phyloP scores from a whole-genome alignment of 1,140 invertebrate genomes.

The Brachystomella parvula region DNA sequence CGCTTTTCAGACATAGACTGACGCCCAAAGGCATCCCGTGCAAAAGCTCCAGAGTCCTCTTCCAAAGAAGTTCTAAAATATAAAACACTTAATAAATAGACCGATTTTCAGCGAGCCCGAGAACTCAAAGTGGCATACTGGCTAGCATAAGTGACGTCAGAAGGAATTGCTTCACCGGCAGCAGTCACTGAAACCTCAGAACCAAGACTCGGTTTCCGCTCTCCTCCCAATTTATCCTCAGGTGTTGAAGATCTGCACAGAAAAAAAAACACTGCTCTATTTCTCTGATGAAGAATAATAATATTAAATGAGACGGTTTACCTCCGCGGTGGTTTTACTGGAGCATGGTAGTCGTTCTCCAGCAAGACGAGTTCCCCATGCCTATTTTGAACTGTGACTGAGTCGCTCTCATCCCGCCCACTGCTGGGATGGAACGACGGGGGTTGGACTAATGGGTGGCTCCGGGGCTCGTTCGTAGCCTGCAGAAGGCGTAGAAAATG shows the following conservation, averaged over 20 bases:
- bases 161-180: conserved; percentile 23
- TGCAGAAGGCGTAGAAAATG: conserved; percentile 34
- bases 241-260: conserved; percentile 32
- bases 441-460: conserved; percentile 43
- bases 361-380: conserved; percentile 56
- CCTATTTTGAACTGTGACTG: conserved; percentile 47
- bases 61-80: conserved; percentile 58
- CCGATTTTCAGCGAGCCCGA: no score
- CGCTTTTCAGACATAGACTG: conserved; percentile 97
- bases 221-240: conserved; percentile 24
- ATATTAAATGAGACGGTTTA: conserved; percentile 21
- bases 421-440: conserved; percentile 5
- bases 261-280: not conserved
- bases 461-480: conserved; percentile 55
- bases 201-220: not conserved
- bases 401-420: not conserved
- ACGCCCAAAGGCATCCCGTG: conserved; percentile 81
- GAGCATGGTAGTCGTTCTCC: conserved; percentile 54
- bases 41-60: conserved; percentile 64
- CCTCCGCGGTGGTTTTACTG: conserved; percentile 35
- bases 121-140: conserved; percentile 51
- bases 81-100: conserved; percentile 1
- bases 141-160: conserved; percentile 64
- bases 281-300: conserved; percentile 1
- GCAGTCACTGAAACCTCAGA: conserved; percentile 21